Conservation (phyloP, 2,113 vertebrate genomes). For the Laticauda laticaudata region DNA sequence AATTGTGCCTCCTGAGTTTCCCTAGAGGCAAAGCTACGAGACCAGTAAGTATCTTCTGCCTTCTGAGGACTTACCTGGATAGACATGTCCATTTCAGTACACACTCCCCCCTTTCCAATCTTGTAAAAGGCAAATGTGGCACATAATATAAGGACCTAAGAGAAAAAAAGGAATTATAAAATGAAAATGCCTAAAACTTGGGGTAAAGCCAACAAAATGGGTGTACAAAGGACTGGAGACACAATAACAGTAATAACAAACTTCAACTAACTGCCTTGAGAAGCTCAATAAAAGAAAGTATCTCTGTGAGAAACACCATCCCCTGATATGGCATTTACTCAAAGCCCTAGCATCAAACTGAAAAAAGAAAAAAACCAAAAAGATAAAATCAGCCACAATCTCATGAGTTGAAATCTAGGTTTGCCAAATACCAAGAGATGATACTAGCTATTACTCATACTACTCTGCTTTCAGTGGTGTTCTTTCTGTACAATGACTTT, state of each 20-base stretch:
- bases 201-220: neutral
- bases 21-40: neutral
- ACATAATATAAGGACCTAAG: neutral
- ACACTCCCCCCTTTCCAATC: neutral
- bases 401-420: neutral
- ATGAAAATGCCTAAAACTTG: neutral
- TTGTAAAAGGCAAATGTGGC: neutral
- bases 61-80: neutral
- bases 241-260: neutral
- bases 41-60: neutral
- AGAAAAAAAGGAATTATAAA: neutral
- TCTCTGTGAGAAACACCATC: neutral
- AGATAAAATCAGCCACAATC: neutral
- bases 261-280: neutral
- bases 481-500: neutral
- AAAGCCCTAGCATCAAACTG: neutral
- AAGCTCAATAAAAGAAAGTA: neutral
- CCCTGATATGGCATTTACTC: neutral
- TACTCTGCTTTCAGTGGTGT: neutral
- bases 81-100: neutral
- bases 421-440: neutral
- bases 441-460: neutral
- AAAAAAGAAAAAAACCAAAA: neutral
- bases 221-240: neutral
- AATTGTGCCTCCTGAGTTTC: neutral